Conservation (phyloP, 35 echinoderm and acorn worm species). For the Holothuria glaberrima region DNA sequence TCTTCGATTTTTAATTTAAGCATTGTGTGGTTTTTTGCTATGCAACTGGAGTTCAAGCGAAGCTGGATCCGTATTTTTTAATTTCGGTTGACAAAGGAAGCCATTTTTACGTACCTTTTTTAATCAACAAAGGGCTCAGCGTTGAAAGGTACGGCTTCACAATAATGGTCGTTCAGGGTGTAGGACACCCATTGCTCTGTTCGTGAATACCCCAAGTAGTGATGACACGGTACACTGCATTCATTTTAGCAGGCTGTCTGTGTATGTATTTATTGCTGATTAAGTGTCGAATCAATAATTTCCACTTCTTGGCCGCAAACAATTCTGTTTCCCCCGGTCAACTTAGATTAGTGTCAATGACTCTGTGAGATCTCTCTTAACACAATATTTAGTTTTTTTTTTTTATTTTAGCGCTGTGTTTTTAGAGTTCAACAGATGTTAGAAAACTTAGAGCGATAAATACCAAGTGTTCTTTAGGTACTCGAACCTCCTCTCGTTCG, state of each 20-base stretch:
- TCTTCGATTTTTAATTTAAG: too few relatives aligned
- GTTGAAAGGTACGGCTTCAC: too few relatives aligned
- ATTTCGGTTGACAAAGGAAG: too few relatives aligned
- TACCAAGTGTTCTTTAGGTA: background rate
- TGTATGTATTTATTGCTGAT: slow-evolving; percentile 30
- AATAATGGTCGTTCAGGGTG: too few relatives aligned
- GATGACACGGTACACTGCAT: background rate
- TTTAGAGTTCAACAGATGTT: slow-evolving; percentile 36
- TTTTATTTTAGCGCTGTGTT: background rate
- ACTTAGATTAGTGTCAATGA: slow-evolving; percentile 39
- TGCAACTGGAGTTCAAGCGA: too few relatives aligned
- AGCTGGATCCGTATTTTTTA: too few relatives aligned
- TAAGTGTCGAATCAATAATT: slow-evolving; percentile 44
- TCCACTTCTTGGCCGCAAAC: slow-evolving; percentile 26
- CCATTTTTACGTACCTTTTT: too few relatives aligned
- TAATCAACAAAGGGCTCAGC: too few relatives aligned
- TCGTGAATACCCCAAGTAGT: background rate
- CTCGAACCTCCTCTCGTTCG: slow-evolving; percentile 13
- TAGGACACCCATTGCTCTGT: background rate
- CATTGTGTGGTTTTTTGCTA: too few relatives aligned
- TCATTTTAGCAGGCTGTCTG: background rate
- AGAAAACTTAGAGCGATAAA: slow-evolving; percentile 17
- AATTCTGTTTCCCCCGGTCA: slow-evolving; percentile 45
- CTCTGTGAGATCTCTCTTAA: slow-evolving; percentile 18
- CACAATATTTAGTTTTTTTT: slow-evolving; percentile 46